A percentile compares a stretch with the other conserved stretches of the same genome.
Conservation (phyloP, 2,888 invertebrate genomes). For the Notodonta dromedarius region DNA sequence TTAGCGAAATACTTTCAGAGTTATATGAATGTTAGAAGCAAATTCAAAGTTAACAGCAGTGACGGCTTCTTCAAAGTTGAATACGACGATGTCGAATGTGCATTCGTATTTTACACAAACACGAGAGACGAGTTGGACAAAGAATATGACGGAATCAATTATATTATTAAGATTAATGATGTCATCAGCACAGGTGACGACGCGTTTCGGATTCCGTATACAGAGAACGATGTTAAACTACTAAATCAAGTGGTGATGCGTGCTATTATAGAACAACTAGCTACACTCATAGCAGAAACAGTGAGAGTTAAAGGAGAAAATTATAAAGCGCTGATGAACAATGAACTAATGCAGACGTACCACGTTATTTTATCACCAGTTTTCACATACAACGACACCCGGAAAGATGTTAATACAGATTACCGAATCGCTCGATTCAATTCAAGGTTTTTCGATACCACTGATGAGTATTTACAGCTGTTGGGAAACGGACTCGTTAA, state of each 20-base stretch:
- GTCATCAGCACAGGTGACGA: neutral
- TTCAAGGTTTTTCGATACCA: neutral
- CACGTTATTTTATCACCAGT: neutral
- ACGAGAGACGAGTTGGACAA: neutral
- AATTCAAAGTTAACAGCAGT: neutral
- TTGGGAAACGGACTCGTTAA: neutral
- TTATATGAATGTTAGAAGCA: neutral
- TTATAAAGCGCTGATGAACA: neutral
- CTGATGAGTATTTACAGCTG: neutral
- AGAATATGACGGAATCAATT: neutral
- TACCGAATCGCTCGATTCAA: neutral
- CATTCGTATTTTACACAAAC: neutral
- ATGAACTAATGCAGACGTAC: neutral
- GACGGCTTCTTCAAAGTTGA: neutral
- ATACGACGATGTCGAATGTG: neutral
- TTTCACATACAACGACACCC: neutral
- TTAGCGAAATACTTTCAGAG: conserved; percentile 10
- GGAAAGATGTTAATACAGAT: neutral
- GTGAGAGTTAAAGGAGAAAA: neutral
- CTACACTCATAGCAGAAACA: neutral
- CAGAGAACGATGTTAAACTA: neutral
- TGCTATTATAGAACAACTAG: neutral
- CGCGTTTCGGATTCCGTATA: neutral
- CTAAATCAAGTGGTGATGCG: neutral
- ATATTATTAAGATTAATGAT: neutral